A percentile compares a stretch with the other conserved stretches of the same genome.
Evolutionary conservation across 2,888 invertebrate genomes (phyloP).

Genomic region (Cerceris ruficornis): DNA sequence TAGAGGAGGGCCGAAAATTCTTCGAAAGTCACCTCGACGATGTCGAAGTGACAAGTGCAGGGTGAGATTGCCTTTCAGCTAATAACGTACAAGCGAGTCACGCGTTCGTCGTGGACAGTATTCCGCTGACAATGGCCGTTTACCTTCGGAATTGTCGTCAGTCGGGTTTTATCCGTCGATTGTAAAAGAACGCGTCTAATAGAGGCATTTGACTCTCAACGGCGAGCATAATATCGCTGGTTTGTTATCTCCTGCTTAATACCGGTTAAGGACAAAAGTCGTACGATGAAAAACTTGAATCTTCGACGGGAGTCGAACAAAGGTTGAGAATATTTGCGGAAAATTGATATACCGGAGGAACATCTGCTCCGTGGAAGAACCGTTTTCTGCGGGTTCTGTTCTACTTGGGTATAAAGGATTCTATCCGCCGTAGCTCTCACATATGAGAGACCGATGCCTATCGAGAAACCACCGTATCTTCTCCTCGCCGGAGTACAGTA

Average conservation of each 20-base stretch:
- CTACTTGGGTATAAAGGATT: conserved; percentile 55
- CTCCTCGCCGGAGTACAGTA: conserved; percentile 39
- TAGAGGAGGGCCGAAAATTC: too few relatives aligned
- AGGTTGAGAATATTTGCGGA: conserved; percentile 28
- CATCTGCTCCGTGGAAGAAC: conserved; percentile 49
- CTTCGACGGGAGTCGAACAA: background rate
- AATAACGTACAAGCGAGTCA: conserved; percentile 17
- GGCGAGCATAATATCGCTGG: conserved; percentile 47
- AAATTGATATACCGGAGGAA: conserved; percentile 32
- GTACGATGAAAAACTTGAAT: background rate
- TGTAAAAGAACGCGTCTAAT: conserved; percentile 44
- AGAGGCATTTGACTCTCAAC: conserved; percentile 43
- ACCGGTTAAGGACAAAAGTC: conserved; percentile 4
- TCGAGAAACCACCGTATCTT: conserved; percentile 55
- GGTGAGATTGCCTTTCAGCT: background rate
- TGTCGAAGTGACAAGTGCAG: conserved; percentile 11
- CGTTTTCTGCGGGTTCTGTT: conserved; percentile 47
- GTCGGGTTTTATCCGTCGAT: conserved; percentile 33
- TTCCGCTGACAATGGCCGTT: conserved; percentile 25
- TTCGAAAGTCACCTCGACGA: too few relatives aligned
- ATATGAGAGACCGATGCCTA: conserved; percentile 57
- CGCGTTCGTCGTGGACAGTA: conserved; percentile 11
- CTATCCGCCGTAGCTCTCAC: conserved; percentile 45
- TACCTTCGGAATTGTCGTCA: conserved; percentile 31
- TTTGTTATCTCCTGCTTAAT: conserved; percentile 34